A percentile compares a stretch with the other conserved stretches of the same genome.
phyloP scores from a whole-genome alignment of 2,797 vertebrate species.

The Allobates femoralis region DNA sequence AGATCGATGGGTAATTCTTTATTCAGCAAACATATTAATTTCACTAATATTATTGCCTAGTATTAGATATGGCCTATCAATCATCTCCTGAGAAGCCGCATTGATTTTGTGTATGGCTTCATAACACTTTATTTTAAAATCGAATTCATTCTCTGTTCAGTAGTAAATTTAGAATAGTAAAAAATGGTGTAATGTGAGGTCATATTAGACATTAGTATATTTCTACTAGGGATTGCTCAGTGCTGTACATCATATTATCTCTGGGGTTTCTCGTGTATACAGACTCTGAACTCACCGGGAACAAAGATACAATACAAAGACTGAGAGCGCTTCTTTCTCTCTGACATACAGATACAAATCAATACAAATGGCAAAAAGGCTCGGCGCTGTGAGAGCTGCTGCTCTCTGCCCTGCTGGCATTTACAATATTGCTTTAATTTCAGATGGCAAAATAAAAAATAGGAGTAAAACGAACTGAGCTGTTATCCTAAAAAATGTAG shows the following conservation, averaged over 20 bases:
- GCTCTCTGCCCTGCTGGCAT: constrained; percentile 7
- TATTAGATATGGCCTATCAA: neutral
- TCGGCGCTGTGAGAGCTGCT: neutral
- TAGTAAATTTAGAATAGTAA: neutral
- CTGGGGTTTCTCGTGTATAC: constrained; percentile 27
- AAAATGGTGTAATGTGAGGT: neutral
- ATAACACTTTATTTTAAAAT: neutral
- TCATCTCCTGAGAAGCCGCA: neutral
- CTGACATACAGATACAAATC: constrained; percentile 39
- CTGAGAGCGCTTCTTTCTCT: constrained; percentile 4
- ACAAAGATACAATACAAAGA: constrained; percentile 28
- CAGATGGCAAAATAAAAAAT: constrained; percentile 27
- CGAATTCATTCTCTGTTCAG: neutral
- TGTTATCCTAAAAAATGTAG: constrained; percentile 15
- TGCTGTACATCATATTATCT: constrained; percentile 10
- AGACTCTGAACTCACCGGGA: constrained; percentile 16
- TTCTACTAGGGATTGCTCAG: neutral
- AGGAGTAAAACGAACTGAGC: constrained; percentile 20
- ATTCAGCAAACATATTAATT: neutral
- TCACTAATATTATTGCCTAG: neutral
- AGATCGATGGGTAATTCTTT: neutral
- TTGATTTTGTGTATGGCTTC: neutral
- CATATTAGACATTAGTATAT: neutral
- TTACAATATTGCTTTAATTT: constrained; percentile 37
- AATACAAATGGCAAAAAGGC: constrained; percentile 35